These are phyloP conservation scores for Keiferia lycopersicella DNA, from an alignment of 2,888 invertebrate genomes.

Conservation along the genomic window DNA sequence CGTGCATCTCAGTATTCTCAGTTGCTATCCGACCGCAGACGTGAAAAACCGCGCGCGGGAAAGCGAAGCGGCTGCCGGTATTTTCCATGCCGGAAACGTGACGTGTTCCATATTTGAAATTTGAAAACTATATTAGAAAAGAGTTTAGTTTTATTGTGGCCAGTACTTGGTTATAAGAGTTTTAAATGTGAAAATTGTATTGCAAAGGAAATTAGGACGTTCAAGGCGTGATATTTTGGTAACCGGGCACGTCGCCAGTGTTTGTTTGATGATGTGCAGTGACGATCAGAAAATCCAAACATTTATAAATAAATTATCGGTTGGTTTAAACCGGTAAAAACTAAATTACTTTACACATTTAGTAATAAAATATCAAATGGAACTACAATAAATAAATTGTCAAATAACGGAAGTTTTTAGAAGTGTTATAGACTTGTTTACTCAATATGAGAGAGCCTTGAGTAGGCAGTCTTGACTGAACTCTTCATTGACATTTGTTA, in stretches of 20 bases:
- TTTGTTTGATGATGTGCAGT: slow-evolving; percentile 41
- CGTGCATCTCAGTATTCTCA: slow-evolving; percentile 46
- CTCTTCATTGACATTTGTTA: slow-evolving; percentile 23
- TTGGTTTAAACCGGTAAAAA: not conserved
- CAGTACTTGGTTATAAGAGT: not conserved
- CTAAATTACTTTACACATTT: not conserved
- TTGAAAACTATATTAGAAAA: not conserved
- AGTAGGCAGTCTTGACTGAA: slow-evolving; percentile 5
- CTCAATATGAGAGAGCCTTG: slow-evolving; percentile 21
- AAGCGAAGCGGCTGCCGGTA: slow-evolving; percentile 20
- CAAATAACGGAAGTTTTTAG: not conserved
- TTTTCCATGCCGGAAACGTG: slow-evolving; percentile 31
- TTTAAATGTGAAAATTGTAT: not conserved
- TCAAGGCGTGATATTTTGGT: slow-evolving; percentile 71
- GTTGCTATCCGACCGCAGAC: slow-evolving; percentile 40
- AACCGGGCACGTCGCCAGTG: slow-evolving; percentile 67
- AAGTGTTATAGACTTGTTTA: slow-evolving; percentile 3
- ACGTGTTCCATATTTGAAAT: slow-evolving; percentile 22
- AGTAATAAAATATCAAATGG: not conserved
- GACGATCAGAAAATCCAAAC: slow-evolving; percentile 48
- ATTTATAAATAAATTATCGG: slow-evolving; percentile 23
- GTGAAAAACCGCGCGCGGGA: slow-evolving; percentile 35
- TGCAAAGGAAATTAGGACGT: slow-evolving; percentile 39
- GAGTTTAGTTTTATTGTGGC: not conserved
- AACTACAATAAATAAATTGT: not conserved